Conservation (phyloP, 2,888 invertebrate genomes). For the Noctua fimbriata region DNA sequence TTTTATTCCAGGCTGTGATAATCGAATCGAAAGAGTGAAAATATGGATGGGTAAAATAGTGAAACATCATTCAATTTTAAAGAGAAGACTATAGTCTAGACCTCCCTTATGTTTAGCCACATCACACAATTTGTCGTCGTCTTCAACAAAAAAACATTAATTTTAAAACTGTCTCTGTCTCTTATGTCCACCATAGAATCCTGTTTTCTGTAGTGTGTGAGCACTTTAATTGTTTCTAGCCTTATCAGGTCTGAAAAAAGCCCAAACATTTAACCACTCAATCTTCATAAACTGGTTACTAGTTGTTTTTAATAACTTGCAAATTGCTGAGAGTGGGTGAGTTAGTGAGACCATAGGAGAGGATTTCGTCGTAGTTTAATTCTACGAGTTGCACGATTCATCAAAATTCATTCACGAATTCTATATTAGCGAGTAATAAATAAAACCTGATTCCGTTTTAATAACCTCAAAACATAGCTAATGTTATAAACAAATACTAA, state of each 20-base stretch:
- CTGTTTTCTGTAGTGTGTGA: neutral
- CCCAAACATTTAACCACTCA: constrained; percentile 35
- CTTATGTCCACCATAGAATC: neutral
- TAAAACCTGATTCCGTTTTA: neutral
- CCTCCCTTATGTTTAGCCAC: neutral
- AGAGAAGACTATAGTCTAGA: neutral
- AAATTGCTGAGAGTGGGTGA: constrained; percentile 24
- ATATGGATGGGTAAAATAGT: neutral
- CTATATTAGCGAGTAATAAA: neutral
- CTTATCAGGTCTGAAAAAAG: neutral
- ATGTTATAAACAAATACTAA: neutral
- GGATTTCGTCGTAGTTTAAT: neutral
- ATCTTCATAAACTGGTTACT: constrained; percentile 20
- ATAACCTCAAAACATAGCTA: neutral
- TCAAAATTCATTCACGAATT: constrained; percentile 19
- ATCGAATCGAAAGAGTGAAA: too few species aligned
- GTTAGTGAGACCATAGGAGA: neutral
- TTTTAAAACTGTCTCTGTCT: neutral
- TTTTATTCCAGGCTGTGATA: neutral
- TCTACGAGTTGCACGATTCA: constrained; percentile 2
- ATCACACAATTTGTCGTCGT: neutral
- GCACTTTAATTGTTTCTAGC: constrained; percentile 20
- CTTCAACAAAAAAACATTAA: neutral
- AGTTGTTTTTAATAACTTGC: constrained; percentile 38
- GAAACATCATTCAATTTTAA: neutral